These are phyloP conservation scores for Macrobrachium rosenbergii DNA, from an alignment of 1,140 invertebrate genomes.

Conservation along the genomic window DNA sequence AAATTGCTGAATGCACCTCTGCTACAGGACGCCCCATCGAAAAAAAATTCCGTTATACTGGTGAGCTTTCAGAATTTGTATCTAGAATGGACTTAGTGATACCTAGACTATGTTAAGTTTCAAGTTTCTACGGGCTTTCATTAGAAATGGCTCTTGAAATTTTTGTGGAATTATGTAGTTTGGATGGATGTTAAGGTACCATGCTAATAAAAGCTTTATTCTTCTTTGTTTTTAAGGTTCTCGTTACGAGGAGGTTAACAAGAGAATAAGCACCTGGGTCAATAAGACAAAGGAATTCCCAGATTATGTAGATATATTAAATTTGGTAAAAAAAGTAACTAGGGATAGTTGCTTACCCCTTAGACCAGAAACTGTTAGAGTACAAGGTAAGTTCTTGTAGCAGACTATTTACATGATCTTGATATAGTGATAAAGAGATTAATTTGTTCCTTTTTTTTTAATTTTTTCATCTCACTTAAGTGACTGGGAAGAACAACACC, in stretches of 20 bases:
- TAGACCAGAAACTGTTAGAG: constrained; percentile 61
- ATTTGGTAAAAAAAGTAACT: constrained; percentile 64
- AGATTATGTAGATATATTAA: constrained; percentile 65
- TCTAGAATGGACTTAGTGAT: background rate
- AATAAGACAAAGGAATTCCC: constrained; percentile 66
- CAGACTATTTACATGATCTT: background rate
- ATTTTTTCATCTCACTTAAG: constrained; percentile 25
- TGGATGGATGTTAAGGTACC: background rate
- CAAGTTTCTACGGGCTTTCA: too few relatives aligned
- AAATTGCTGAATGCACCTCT: constrained; percentile 52
- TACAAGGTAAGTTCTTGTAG: constrained; percentile 45
- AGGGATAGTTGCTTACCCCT: constrained; percentile 57
- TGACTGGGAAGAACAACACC: too few relatives aligned
- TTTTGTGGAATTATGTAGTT: too few relatives aligned
- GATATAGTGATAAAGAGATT: too few relatives aligned
- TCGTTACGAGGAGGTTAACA: constrained; percentile 65
- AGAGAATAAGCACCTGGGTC: constrained; percentile 64
- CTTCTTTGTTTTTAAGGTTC: constrained; percentile 39
- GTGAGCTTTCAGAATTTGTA: constrained; percentile 13
- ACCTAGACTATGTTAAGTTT: background rate
- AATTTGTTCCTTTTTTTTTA: background rate
- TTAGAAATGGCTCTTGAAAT: too few relatives aligned
- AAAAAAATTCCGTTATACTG: constrained; percentile 60
- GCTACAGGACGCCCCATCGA: constrained; percentile 62
- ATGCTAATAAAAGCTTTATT: background rate